Conservation (phyloP, 2,797 vertebrate genomes). For the Selene dorsalis region DNA sequence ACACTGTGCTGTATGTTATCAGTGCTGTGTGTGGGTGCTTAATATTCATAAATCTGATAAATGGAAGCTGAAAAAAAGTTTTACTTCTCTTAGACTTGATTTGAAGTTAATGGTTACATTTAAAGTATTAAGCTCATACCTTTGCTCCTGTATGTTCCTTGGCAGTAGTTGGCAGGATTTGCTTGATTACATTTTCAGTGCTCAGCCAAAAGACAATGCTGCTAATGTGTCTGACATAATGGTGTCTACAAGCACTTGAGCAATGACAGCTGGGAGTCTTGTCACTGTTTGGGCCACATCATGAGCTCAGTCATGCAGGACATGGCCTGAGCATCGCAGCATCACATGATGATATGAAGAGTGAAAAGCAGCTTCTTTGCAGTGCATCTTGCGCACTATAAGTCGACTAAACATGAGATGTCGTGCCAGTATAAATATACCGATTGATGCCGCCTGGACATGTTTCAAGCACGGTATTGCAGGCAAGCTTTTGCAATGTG, state of each 20-base stretch:
- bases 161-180: neutral
- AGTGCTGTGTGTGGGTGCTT: neutral
- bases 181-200: neutral
- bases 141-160: neutral
- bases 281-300: slow-evolving; percentile 18
- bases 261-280: slow-evolving; percentile 32
- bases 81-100: neutral
- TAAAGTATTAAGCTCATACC: neutral
- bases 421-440: too few species aligned
- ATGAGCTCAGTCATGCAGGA: slow-evolving; percentile 33
- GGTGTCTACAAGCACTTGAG: slow-evolving; percentile 3
- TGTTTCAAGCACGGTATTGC: too few species aligned
- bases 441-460: too few species aligned
- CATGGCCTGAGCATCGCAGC: neutral
- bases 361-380: slow-evolving; percentile 15
- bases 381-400: neutral
- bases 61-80: neutral
- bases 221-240: slow-evolving; percentile 13
- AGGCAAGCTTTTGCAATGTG: too few species aligned
- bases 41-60: neutral
- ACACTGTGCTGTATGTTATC: neutral
- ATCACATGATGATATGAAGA: slow-evolving; percentile 12
- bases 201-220: slow-evolving; percentile 8
- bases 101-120: neutral
- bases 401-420: too few species aligned